These are phyloP conservation scores for Drosophila virilis DNA, from an alignment of 1,140 invertebrate species.

Conservation along the genomic window DNA sequence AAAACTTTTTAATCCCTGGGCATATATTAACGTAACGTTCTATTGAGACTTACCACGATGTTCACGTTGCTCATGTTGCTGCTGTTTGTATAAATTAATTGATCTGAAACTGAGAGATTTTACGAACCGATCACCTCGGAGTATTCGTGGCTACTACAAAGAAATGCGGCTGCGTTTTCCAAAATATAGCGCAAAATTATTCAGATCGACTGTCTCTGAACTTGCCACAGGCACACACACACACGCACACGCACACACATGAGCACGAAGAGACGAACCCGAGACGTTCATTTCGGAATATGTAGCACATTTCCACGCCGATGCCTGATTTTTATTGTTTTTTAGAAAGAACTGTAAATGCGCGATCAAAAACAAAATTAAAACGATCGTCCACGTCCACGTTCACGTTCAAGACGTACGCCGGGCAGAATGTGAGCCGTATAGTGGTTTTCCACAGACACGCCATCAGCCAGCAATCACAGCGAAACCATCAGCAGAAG, in stretches of 20 bases:
- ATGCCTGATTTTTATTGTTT: conserved; percentile 78
- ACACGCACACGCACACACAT: conserved; percentile 18
- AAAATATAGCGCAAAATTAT: conserved; percentile 74
- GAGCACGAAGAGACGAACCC: conserved; percentile 34
- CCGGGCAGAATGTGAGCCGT: conserved; percentile 65
- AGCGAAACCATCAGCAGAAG: conserved; percentile 25
- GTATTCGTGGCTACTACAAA: conserved; percentile 73
- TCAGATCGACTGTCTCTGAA: conserved; percentile 61
- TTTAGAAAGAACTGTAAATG: conserved; percentile 82
- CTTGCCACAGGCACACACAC: conserved; percentile 64
- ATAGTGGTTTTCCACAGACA: conserved; percentile 73
- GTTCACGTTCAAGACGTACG: conserved; percentile 26
- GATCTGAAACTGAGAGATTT: conserved; percentile 51
- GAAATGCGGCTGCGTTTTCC: conserved; percentile 71
- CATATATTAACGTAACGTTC: too few relatives aligned
- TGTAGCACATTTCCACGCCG: conserved; percentile 73
- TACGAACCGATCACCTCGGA: conserved; percentile 70
- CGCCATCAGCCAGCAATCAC: conserved; percentile 26
- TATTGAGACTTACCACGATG: too few relatives aligned
- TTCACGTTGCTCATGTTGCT: conserved; percentile 73
- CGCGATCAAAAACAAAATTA: conserved; percentile 75
- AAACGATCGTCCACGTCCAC: conserved; percentile 51
- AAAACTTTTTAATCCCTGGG: not conserved
- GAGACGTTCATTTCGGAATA: conserved; percentile 51
- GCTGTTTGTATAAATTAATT: conserved; percentile 39